phyloP scores from a whole-genome alignment of 1,140 invertebrate genomes.

The Neodiprion lecontei region DNA sequence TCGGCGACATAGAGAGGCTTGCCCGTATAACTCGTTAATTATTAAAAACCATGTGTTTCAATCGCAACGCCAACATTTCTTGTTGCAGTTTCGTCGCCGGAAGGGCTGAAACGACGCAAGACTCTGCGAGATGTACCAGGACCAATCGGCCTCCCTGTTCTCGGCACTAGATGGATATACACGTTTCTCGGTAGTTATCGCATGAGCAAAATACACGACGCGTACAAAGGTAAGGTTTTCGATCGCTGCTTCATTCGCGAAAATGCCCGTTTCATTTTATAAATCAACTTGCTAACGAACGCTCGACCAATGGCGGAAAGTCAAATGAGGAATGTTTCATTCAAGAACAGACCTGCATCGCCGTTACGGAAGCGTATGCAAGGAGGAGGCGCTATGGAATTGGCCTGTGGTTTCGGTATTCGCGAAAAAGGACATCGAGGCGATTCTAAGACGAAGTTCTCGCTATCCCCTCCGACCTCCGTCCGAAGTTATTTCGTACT shows the following conservation, averaged over 20 bases:
- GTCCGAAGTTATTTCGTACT: conserved; percentile 81
- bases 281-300: conserved; percentile 34
- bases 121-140: conserved; percentile 69
- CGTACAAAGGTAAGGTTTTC: conserved; percentile 72
- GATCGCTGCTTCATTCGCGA: conserved; percentile 23
- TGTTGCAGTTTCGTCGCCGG: conserved; percentile 10
- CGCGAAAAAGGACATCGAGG: conserved; percentile 77
- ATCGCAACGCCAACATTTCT: background rate
- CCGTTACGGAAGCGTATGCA: conserved; percentile 77
- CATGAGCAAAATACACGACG: conserved; percentile 79
- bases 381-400: conserved; percentile 79
- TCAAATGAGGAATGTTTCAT: conserved; percentile 32
- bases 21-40: conserved; percentile 13
- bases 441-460: conserved; percentile 73
- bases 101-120: conserved; percentile 23
- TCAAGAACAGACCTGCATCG: conserved; percentile 60
- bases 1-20: background rate
- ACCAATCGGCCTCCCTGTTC: conserved; percentile 73
- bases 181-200: conserved; percentile 70
- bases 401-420: conserved; percentile 79
- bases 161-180: conserved; percentile 86
- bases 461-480: conserved; percentile 82
- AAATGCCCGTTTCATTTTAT: conserved; percentile 68
- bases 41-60: conserved; percentile 14
- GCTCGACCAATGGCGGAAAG: background rate